Base-by-base conservation (phyloP, 1,140 invertebrate genomes). In the Orchesella cincta region DNA sequence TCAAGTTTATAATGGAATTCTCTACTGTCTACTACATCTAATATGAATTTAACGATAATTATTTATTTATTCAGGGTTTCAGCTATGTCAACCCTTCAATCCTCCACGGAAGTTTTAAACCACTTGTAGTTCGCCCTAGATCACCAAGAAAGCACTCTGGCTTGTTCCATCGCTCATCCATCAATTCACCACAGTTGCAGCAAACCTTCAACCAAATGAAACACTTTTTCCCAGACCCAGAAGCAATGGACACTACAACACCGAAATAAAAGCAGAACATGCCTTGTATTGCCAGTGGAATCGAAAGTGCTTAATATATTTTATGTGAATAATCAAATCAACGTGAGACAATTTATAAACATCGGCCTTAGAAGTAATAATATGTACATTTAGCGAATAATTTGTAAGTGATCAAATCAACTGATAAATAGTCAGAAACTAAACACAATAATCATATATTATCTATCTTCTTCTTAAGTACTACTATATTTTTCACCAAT, bases 141-240 rank as follows among this genome's bases (percentile, higher is more conserved):
- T 93, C 92, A 14, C 92, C 93, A 2, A 88, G 92, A 2, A 91
- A 92, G 82, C 77, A 82, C 18, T 79, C 81, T 28, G 70, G 62
- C 2, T 31, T 31, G 70, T 34, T 74, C 1, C 70, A 64, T 20
- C 78, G 78, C 1, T 12, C 75, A n/a, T 26, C 34, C n/a, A 70
- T 14, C 75, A 46, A 23, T 54, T 77, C 39, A 57, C 57, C 71
- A 51, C 62, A 35, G 23, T 62, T 73, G 39, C 73, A 12, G 3
- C 12, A 29, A 14, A 67, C 29, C n/a, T 67, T 67, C 33, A 62
- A 29, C 31, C 62, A 3, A 67, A 14, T 67, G 28, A 67, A 67
- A 29, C 62, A 26, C 29, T 33, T 67, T 1, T 67, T 67, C 31
- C 20, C n/a, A n/a, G 54, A 57, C n/a, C 12, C 62, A 64, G 76